Base-by-base conservation (phyloP, 1,140 invertebrate species). In the Pseudomyrmex concolor region DNA sequence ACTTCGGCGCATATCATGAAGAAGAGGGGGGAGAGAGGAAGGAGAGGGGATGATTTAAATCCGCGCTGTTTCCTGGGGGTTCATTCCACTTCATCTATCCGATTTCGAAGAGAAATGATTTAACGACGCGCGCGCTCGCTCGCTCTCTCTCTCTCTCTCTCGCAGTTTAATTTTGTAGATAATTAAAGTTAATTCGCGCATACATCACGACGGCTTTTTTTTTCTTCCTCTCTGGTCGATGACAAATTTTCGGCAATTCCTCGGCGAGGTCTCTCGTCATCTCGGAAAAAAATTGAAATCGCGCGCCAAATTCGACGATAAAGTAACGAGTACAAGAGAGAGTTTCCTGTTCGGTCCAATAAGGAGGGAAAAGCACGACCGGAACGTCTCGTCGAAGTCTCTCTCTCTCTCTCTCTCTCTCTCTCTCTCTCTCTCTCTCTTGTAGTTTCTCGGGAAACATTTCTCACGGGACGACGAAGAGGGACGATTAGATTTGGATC, bases 401-500 rank as follows among this genome's bases (percentile, higher is more conserved):
- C 34, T 34, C 25, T 34, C 25, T 34, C 25, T 25, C 25, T 73
- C 67, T 7, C 34, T 73, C 59, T 25, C 34, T 34, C 25, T 34
- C 25, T 34, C 25, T 25, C 25, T 73, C 67, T 7, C 34, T 34
- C 34, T 34, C 34, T 34, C 34, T 34, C 34, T 34, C 34, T 71
- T 51, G 80, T 67, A 43, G 45, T 48, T 66, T 62, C 62, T 66
- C 48, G 48, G 62, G 81, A 34, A 34, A 85, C 81, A 74, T 73
- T 84, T 84, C 71, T 86, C 86, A 84, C 68, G 66, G 62, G 57
- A 77, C 54, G 81, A 84, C 83, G 57, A 25, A 3, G 72, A 80
- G 57, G 45, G 45, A 51, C 81, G 81, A 88, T 88, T 81, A 87
- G 77, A 88, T 88, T 76, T 45, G 64, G 60, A 82, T 57, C 50